These are phyloP conservation scores for Thamnophis elegans DNA, from an alignment of 2,797 vertebrate genomes.

Conservation along the genomic window DNA sequence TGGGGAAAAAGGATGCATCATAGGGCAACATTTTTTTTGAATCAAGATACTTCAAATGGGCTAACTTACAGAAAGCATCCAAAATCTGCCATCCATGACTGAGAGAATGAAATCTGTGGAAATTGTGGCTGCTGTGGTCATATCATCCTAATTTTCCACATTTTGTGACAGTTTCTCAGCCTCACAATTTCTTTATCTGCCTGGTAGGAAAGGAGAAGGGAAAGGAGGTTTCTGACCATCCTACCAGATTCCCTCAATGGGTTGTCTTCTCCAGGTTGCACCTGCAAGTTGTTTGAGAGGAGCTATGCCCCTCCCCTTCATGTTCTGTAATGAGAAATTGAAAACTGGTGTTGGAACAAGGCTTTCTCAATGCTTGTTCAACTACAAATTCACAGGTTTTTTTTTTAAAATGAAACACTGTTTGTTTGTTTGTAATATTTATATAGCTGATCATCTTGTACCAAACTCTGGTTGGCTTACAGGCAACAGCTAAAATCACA, in stretches of 20 bases:
- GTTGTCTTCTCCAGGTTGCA: too few relatives aligned
- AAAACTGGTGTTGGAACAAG: background rate
- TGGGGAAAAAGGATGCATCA: background rate
- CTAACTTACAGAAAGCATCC: background rate
- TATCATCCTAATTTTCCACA: too few relatives aligned
- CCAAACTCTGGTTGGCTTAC: background rate
- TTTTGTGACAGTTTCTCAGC: too few relatives aligned
- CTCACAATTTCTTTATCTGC: background rate
- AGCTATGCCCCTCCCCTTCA: background rate
- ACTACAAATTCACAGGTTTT: background rate
- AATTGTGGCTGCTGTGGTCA: background rate
- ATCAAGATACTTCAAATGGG: background rate
- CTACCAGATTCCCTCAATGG: background rate
- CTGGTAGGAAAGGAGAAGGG: background rate
- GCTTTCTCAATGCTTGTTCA: background rate
- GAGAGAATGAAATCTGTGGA: background rate
- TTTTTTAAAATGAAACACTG: background rate
- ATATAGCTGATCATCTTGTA: background rate
- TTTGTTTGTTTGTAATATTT: background rate
- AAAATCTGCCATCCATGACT: background rate
- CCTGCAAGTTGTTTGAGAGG: too few relatives aligned
- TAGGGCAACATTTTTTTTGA: background rate
- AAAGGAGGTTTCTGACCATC: background rate
- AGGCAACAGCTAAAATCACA: background rate
- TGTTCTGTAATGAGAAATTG: background rate